Percentiles rank a stretch among this genome's conserved stretches.
These are phyloP conservation scores for Ischnura elegans DNA, from an alignment of 2,888 invertebrate species.

Conservation along the genomic window DNA sequence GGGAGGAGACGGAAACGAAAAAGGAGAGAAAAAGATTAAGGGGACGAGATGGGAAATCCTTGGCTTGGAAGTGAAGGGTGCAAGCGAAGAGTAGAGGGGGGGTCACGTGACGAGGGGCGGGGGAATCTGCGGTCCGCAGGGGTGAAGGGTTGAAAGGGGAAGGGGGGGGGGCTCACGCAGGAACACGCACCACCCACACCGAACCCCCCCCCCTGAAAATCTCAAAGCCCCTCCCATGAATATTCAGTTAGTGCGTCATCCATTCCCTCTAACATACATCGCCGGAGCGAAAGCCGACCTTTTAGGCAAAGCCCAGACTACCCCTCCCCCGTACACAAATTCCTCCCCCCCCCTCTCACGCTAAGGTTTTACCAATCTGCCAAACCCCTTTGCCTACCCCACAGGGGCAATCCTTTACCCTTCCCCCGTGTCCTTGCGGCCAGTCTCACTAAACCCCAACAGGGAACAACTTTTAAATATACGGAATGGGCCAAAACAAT, in stretches of 20 bases:
- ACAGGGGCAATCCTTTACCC: neutral
- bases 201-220: neutral
- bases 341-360: neutral
- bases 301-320: neutral
- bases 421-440: neutral
- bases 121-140: neutral
- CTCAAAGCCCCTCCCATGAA: neutral
- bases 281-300: constrained; percentile 38
- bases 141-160: neutral
- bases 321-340: neutral
- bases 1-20: neutral
- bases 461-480: neutral
- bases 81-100: neutral
- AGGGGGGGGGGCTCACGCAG: neutral
- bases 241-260: constrained; percentile 49
- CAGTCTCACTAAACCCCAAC: neutral
- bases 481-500: too few species aligned
- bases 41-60: neutral
- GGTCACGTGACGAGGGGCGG: neutral
- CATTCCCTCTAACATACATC: constrained; percentile 41
- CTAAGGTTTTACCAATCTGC: constrained; percentile 34
- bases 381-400: neutral
- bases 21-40: neutral
- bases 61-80: neutral
- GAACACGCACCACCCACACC: neutral